A percentile compares a stretch with the other conserved stretches of the same genome.
phyloP scores from a whole-genome alignment of 2,888 invertebrate species.

The Mellilla xanthometata region DNA sequence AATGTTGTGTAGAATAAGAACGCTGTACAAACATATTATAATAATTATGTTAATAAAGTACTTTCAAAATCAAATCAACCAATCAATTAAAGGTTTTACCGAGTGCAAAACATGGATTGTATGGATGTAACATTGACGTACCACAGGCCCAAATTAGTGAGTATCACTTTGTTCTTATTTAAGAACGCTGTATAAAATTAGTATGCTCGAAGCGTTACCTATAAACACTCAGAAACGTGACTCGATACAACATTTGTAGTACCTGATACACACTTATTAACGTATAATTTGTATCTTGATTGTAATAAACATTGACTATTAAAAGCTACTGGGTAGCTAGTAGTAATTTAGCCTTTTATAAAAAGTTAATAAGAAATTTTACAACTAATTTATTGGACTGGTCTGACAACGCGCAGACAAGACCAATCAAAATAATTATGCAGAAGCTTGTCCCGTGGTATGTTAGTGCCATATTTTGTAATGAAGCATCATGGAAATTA shows the following conservation, averaged over 20 bases:
- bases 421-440: background rate
- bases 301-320: background rate
- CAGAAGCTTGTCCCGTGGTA: background rate
- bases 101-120: no score
- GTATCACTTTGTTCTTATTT: no score
- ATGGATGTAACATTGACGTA: no score
- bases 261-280: no score
- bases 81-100: no score
- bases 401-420: background rate
- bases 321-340: background rate
- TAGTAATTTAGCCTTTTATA: background rate
- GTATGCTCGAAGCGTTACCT: constrained; percentile 2
- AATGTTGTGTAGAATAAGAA: no score
- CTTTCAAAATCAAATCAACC: no score
- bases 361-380: background rate
- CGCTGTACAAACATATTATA: no score
- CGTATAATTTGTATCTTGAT: no score
- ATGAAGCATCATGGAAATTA: background rate
- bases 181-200: constrained; percentile 6
- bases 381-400: constrained; percentile 1
- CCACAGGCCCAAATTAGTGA: no score
- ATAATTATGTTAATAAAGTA: no score
- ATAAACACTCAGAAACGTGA: constrained; percentile 7
- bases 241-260: background rate
- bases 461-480: background rate